Evolutionary conservation across 2,888 invertebrate species (phyloP).

Genomic region (Mesorhabditis belari): DNA sequence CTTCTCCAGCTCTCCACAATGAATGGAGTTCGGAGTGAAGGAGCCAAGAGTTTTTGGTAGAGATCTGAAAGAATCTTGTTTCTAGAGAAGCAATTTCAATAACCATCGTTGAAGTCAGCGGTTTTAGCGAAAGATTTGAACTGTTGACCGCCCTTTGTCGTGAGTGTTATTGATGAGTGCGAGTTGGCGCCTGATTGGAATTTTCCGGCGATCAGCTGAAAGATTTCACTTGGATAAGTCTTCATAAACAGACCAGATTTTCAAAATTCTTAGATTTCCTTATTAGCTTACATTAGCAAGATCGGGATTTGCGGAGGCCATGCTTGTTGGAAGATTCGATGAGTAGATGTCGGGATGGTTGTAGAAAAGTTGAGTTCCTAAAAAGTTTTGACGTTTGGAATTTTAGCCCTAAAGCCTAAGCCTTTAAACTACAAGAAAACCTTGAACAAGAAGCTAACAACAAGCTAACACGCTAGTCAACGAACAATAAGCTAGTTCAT

Average conservation of each 20-base stretch:
- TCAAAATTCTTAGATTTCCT: neutral
- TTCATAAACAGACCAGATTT: neutral
- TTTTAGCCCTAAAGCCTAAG: too few species aligned
- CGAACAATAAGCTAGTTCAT: too few species aligned
- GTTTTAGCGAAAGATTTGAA: conserved; percentile 80
- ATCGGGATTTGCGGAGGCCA: conserved; percentile 61
- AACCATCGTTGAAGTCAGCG: conserved; percentile 67
- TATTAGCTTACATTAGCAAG: conserved; percentile 53
- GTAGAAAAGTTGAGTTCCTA: conserved; percentile 68
- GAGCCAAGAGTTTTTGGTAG: conserved; percentile 74
- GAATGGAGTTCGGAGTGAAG: conserved; percentile 66
- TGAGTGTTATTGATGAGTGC: conserved; percentile 31
- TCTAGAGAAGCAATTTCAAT: neutral
- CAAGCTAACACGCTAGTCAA: too few species aligned
- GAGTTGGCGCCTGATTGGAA: conserved; percentile 24
- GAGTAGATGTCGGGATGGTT: conserved; percentile 74
- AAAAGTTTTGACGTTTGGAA: too few species aligned
- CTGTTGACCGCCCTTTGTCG: conserved; percentile 61
- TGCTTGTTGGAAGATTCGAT: conserved; percentile 63
- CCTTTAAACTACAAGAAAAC: too few species aligned
- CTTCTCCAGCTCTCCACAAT: conserved; percentile 81
- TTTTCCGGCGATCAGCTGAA: conserved; percentile 27
- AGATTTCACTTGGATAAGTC: neutral
- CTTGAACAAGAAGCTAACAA: too few species aligned
- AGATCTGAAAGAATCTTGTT: conserved; percentile 67